Evolutionary conservation across 2,797 vertebrate species (phyloP).

Genomic region (Etheostoma nigrum): DNA sequence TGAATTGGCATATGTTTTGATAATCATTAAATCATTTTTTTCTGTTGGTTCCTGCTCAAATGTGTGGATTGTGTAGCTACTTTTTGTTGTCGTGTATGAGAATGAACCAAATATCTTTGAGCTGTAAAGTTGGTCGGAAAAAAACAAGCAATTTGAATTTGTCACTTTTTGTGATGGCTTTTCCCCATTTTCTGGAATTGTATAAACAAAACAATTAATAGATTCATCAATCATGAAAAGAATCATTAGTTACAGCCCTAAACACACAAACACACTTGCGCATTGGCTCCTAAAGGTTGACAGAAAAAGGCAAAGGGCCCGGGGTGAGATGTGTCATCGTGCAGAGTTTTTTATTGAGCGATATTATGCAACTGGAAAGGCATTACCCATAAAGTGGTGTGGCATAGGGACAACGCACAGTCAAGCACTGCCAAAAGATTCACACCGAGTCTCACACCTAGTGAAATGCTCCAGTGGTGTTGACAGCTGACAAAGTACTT

Average conservation of each 20-base stretch:
- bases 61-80: neutral
- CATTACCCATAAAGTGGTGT: constrained; percentile 32
- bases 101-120: neutral
- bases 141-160: neutral
- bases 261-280: neutral
- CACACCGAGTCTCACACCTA: constrained; percentile 56
- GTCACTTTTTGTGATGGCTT: neutral
- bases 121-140: neutral
- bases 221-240: neutral
- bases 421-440: constrained; percentile 37
- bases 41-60: neutral
- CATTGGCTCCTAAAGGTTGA: constrained; percentile 1
- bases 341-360: constrained; percentile 33
- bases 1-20: neutral
- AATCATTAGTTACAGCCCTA: neutral
- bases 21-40: neutral
- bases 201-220: neutral
- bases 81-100: too few species aligned
- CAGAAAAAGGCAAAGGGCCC: neutral
- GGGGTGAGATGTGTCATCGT: neutral
- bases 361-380: constrained; percentile 43
- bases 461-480: constrained; percentile 66
- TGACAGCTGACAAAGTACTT: constrained; percentile 65
- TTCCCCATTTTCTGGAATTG: neutral
- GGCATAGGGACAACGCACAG: constrained; percentile 34